These are phyloP conservation scores for Ornithorhynchus anatinus DNA, from an alignment of 2,113 vertebrate species.

Conservation along the genomic window DNA sequence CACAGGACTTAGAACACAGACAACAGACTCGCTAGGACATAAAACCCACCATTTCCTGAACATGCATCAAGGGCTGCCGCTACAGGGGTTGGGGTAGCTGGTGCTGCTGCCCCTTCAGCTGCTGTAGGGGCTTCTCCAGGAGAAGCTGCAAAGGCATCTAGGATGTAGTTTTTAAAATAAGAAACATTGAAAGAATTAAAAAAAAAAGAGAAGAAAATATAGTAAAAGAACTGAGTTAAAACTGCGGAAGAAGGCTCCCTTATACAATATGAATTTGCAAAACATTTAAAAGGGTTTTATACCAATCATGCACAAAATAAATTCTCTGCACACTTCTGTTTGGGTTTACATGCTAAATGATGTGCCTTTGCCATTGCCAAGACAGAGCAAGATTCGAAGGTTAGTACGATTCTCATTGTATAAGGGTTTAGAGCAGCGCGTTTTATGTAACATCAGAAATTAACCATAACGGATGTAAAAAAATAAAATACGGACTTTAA, in stretches of 20 bases:
- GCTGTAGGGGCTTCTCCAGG: conserved; percentile 92
- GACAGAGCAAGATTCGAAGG: conserved; percentile 6
- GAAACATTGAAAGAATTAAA: conserved; percentile 77
- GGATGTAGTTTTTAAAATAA: conserved; percentile 75
- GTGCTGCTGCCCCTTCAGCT: conserved; percentile 83
- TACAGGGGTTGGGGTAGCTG: conserved; percentile 84
- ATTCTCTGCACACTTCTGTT: not conserved
- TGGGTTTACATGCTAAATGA: not conserved
- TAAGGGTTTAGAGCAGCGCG: conserved; percentile 77
- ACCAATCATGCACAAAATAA: conserved; percentile 44
- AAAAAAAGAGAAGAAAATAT: conserved; percentile 80
- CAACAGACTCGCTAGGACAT: conserved; percentile 64
- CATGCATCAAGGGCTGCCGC: conserved; percentile 92
- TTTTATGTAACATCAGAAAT: conserved; percentile 57
- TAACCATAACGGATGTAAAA: conserved; percentile 42
- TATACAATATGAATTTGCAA: conserved; percentile 77
- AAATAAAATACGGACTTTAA: conserved; percentile 50
- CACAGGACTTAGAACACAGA: conserved; percentile 64
- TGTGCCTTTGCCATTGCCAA: not conserved
- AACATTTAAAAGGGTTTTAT: conserved; percentile 31
- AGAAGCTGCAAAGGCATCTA: conserved; percentile 98
- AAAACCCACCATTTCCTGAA: conserved; percentile 97
- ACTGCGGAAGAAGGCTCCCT: conserved; percentile 73
- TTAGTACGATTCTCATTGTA: conserved; percentile 71
- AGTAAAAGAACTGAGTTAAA: conserved; percentile 77